Conservation (phyloP, 2,888 invertebrate species). For the Diachrysia chrysitis region DNA sequence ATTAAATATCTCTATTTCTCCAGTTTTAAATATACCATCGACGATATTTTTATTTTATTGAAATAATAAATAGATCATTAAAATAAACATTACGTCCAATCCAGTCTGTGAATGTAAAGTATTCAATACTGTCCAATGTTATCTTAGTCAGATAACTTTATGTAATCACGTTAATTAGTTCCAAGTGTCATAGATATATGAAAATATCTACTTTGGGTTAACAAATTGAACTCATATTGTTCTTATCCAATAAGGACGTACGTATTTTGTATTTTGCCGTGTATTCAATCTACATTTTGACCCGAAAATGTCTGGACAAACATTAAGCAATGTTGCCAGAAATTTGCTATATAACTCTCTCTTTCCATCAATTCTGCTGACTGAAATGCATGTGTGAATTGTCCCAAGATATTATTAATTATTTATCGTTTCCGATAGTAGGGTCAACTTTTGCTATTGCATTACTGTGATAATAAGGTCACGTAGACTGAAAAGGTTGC, state of each 20-base stretch:
- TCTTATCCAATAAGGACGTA: not conserved
- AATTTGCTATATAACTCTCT: not conserved
- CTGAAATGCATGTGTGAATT: too few relatives aligned
- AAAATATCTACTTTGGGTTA: not conserved
- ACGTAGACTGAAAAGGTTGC: not conserved
- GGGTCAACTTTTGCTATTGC: not conserved
- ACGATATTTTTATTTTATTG: not conserved
- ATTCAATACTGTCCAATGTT: not conserved
- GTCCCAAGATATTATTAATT: too few relatives aligned
- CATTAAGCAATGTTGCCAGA: not conserved
- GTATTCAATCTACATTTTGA: not conserved
- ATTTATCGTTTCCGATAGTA: not conserved
- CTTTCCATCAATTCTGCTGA: not conserved
- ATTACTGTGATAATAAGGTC: slow-evolving; percentile 4
- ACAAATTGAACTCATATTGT: not conserved
- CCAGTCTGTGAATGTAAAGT: not conserved
- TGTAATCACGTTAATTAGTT: not conserved
- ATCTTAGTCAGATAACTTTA: not conserved
- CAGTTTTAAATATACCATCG: too few relatives aligned
- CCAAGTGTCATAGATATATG: not conserved
- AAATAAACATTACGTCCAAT: not conserved
- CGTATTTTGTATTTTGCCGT: not conserved
- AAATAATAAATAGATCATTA: not conserved
- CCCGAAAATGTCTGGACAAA: not conserved
- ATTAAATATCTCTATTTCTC: not conserved